Percentiles rank a stretch among this genome's conserved stretches.
These are phyloP conservation scores for Poecilia wingei DNA, from an alignment of 2,797 vertebrate genomes.

Conservation along the genomic window DNA sequence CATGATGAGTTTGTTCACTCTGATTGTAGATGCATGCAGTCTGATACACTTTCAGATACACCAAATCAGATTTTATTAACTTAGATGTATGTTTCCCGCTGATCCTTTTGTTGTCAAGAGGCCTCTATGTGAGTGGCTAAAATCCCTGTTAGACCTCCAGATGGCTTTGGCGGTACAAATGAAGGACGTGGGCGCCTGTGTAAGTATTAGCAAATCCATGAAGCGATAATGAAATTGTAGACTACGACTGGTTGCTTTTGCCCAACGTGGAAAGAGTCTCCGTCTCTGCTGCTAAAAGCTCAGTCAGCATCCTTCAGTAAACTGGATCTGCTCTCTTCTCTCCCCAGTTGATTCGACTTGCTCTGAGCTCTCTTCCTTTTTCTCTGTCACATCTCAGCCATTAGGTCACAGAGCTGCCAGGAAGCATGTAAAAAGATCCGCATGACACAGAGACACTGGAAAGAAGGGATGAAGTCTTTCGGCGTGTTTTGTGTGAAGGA, in stretches of 20 bases:
- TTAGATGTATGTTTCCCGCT: constrained; percentile 4
- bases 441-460: constrained; percentile 32
- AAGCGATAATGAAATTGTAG: constrained; percentile 25
- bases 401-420: constrained; percentile 64
- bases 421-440: constrained; percentile 63
- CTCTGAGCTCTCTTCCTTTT: constrained; percentile 42
- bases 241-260: constrained; percentile 16
- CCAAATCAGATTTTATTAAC: constrained; percentile 14
- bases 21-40: constrained; percentile 38
- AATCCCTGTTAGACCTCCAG: constrained; percentile 5
- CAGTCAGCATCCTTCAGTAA: constrained; percentile 31
- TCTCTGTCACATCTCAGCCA: constrained; percentile 51
- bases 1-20: constrained; percentile 54
- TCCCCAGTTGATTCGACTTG: constrained; percentile 42
- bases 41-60: constrained; percentile 25
- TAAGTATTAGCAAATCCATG: constrained; percentile 18
- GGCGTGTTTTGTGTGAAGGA: constrained; percentile 38
- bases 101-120: constrained; percentile 9
- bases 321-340: constrained; percentile 27
- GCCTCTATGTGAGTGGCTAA: constrained; percentile 14
- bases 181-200: constrained; percentile 7
- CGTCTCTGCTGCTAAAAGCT: constrained; percentile 35
- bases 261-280: constrained; percentile 15
- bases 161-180: constrained; percentile 18
- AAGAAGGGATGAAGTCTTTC: constrained; percentile 36